Evolutionary conservation across 2,797 vertebrate species (phyloP).

Genomic region (Sorex maritimensis): DNA sequence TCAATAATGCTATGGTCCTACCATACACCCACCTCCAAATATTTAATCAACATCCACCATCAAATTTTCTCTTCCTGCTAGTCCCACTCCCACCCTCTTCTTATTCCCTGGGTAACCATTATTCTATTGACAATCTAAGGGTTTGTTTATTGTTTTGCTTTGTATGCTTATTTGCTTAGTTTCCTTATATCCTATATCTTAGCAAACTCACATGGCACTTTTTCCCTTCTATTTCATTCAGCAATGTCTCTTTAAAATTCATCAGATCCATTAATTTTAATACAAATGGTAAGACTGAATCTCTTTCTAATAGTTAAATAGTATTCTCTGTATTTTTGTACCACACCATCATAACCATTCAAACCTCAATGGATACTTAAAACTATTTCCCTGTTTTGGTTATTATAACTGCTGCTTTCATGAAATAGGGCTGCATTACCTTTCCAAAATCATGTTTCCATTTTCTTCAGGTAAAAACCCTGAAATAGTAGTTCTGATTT

Average conservation of each 20-base stretch:
- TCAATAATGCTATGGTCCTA: not conserved
- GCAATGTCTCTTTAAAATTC: not conserved
- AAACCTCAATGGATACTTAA: not conserved
- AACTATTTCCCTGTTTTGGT: not conserved
- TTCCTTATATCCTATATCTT: not conserved
- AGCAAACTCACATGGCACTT: too few relatives aligned
- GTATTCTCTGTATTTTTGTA: not conserved
- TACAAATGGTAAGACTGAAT: not conserved
- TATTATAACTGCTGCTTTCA: not conserved
- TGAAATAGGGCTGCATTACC: not conserved
- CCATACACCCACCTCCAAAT: not conserved
- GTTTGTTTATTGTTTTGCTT: not conserved
- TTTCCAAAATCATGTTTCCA: not conserved
- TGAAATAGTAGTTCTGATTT: not conserved
- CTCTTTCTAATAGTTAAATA: not conserved
- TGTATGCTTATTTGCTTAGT: not conserved
- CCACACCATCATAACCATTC: not conserved
- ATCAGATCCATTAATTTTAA: not conserved
- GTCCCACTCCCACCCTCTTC: not conserved
- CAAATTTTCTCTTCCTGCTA: not conserved
- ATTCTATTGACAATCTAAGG: not conserved
- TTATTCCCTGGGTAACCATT: not conserved
- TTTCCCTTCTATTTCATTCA: not conserved
- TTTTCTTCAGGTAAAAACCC: not conserved
- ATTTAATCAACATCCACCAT: not conserved